Percentiles rank a stretch among this genome's conserved stretches.
Conservation (phyloP, 2,113 vertebrate species). For the Nettapus auritus region DNA sequence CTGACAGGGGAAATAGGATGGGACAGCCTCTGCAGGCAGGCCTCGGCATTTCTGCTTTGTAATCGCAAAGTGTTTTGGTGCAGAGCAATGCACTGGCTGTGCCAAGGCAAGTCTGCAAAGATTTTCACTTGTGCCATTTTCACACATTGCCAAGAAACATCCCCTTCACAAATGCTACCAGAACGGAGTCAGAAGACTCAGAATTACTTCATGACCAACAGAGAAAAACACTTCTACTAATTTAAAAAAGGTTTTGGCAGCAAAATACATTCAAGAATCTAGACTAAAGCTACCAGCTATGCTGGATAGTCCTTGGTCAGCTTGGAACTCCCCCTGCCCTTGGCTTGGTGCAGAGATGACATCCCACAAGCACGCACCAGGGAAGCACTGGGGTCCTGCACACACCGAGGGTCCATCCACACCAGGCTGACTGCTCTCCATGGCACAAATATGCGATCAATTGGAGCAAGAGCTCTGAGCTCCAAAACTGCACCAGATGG, state of each 20-base stretch:
- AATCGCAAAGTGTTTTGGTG: background rate
- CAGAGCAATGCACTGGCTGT: background rate
- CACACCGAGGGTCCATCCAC: accelerated
- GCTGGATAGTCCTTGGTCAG: background rate
- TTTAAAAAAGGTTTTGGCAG: background rate
- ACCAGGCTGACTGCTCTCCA: background rate
- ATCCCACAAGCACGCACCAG: accelerated
- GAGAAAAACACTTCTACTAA: background rate
- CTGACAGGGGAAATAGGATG: background rate
- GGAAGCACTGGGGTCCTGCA: accelerated
- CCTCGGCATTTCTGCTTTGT: background rate
- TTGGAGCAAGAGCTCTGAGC: background rate
- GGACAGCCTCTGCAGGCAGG: background rate
- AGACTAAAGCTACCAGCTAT: background rate
- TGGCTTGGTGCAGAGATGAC: background rate
- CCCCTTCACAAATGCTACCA: background rate
- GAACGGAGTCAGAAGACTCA: background rate
- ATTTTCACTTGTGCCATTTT: background rate
- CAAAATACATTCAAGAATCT: background rate
- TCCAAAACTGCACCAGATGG: background rate
- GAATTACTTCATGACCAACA: background rate
- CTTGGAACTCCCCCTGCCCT: background rate
- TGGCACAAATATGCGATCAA: accelerated
- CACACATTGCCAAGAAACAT: background rate
- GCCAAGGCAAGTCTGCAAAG: background rate